Base-by-base conservation (phyloP, 2,888 invertebrate genomes). In the Azorinus chamasolen region DNA sequence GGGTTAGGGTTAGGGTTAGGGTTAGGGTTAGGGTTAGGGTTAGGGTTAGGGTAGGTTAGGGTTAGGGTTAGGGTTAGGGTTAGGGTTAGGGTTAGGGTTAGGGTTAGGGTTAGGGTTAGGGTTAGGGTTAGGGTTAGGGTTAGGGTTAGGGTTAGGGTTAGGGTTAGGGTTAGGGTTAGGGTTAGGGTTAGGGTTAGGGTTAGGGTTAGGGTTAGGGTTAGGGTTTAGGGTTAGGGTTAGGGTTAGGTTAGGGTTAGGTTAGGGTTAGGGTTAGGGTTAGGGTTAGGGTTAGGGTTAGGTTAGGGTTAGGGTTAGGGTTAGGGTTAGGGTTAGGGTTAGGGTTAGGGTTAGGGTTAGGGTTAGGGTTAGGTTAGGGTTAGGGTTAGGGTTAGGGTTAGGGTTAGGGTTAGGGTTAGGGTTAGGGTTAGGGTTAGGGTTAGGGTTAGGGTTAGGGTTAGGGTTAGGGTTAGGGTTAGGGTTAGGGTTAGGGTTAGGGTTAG, bases 401-500 rank as follows among this genome's bases (percentile, higher is more conserved):
- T 81, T 80, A 72, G 83, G 80, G 74, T 83, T 79, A 68, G 79
- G 82, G 71, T 83, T 78, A 76, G 83, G 77, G 74, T 83, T 72
- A 74, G 80, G 77, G 63, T 78, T 75, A 71, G 80, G 81, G 72
- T 81, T 80, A 70, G 81, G 79, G 79, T 73, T 78, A 65, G 81
- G 80, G 74, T 82, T 81, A 75, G 80, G 84, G 80, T 83, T 83
- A 76, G 83, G 84, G 80, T 80, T 81, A 66, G 78, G 80, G 84
- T 79, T 83, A 73, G 83, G 84, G 84, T 81, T 83, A 71, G 83
- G 80, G 74, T 83, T 78, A 69, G 80, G 84, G 71, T 80, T 76
- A 63, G 81, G 79, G 72, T 81, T 76, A 68, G 84, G 79, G 72
- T 83, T 70, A 70, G 84, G 79, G 76, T 83, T 79, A 75, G 84